Evolutionary conservation across 1,140 invertebrate genomes (phyloP).

Genomic region (Phymastichus coffea): DNA sequence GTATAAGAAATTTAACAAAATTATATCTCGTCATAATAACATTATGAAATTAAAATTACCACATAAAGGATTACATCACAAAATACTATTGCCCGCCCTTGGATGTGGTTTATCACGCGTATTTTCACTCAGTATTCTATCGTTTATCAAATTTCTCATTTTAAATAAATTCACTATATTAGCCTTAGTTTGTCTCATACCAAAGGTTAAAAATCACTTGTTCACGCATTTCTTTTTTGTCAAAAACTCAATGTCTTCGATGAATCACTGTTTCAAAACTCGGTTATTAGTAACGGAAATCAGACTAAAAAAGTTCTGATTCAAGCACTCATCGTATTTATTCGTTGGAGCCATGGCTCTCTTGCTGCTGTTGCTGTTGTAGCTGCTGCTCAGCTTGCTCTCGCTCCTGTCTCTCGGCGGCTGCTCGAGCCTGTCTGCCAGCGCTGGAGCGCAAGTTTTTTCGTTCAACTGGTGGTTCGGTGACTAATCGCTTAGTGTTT

Average conservation of each 20-base stretch:
- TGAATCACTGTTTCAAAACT: constrained; percentile 25
- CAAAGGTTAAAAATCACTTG: constrained; percentile 22
- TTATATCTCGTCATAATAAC: constrained; percentile 43
- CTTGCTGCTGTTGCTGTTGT: constrained; percentile 39
- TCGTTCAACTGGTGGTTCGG: constrained; percentile 52
- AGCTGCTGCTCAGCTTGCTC: constrained; percentile 48
- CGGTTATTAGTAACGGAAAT: constrained; percentile 10
- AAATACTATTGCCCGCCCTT: constrained; percentile 47
- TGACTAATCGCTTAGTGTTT: constrained; percentile 45
- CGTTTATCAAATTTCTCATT: constrained; percentile 18
- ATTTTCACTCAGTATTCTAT: constrained; percentile 21
- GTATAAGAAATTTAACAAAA: constrained; percentile 51
- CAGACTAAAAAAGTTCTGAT: constrained; percentile 26
- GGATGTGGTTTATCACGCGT: constrained; percentile 26
- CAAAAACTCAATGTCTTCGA: constrained; percentile 24
- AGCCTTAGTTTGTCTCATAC: constrained; percentile 21
- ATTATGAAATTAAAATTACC: constrained; percentile 49
- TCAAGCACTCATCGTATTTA: constrained; percentile 34
- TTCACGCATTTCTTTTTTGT: constrained; percentile 7
- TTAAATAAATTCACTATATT: constrained; percentile 30
- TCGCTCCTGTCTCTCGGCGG: constrained; percentile 52
- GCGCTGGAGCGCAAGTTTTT: constrained; percentile 56
- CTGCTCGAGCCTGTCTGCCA: constrained; percentile 53
- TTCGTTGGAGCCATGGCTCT: constrained; percentile 41
- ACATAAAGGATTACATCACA: constrained; percentile 49